phyloP scores from a whole-genome alignment of 2,113 vertebrate species.

The Shinisaurus crocodilurus region DNA sequence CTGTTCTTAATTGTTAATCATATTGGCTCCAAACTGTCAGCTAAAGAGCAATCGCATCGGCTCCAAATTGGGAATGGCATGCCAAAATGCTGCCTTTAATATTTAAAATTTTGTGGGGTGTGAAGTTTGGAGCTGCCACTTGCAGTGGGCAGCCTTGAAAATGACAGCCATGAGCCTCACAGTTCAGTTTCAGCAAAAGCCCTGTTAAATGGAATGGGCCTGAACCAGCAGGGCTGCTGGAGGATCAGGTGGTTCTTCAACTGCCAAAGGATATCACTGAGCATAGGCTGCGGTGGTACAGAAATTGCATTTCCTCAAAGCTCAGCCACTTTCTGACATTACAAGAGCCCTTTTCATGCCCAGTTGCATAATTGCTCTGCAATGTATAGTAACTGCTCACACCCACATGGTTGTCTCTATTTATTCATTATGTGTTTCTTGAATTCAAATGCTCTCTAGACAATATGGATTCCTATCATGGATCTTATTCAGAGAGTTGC shows the following conservation, averaged over 20 bases:
- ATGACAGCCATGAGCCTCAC: neutral
- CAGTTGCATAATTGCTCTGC: neutral
- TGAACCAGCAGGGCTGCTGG: neutral
- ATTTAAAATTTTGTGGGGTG: conserved; percentile 68
- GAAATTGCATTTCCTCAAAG: neutral
- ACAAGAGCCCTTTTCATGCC: conserved; percentile 2
- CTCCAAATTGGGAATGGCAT: conserved; percentile 66
- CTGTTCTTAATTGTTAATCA: conserved; percentile 73
- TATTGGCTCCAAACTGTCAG: conserved; percentile 63
- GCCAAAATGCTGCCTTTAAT: conserved; percentile 70
- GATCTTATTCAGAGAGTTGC: neutral
- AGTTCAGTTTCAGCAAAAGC: neutral
- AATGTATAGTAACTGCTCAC: neutral
- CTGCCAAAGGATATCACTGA: too few relatives aligned
- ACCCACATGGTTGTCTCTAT: neutral
- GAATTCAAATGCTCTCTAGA: neutral
- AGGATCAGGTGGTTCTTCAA: neutral
- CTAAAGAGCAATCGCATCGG: conserved; percentile 61
- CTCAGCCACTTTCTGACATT: neutral
- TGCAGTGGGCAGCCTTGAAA: conserved; percentile 42
- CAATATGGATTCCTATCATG: neutral
- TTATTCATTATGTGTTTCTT: neutral
- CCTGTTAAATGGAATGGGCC: neutral
- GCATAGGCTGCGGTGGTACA: neutral
- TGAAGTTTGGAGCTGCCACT: conserved; percentile 60